Conservation (phyloP, 2,888 invertebrate genomes). For the Rhingia campestris region DNA sequence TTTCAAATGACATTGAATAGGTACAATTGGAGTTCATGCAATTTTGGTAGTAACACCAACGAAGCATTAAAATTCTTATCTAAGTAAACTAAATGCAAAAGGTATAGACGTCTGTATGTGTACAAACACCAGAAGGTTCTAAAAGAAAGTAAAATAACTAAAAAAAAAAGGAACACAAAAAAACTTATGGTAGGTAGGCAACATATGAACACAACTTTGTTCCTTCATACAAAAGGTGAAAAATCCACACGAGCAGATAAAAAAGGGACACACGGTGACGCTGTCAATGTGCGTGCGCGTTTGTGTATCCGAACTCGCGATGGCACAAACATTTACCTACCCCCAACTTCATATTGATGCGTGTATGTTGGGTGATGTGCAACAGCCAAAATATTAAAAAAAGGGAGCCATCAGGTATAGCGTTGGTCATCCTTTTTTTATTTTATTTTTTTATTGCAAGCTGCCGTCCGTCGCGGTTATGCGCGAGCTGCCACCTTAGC, state of each 20-base stretch:
- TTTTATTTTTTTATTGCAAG: conserved; percentile 31
- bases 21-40: too few species aligned
- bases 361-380: conserved; percentile 35
- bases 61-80: conserved; percentile 1
- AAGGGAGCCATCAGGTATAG: conserved; percentile 48
- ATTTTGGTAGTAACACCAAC: conserved; percentile 6
- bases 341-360: conserved; percentile 16
- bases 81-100: conserved; percentile 3
- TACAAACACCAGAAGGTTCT: conserved; percentile 31
- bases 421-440: conserved; percentile 16
- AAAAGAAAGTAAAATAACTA: conserved; percentile 29
- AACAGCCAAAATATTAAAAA: conserved; percentile 45
- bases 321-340: background rate
- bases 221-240: background rate
- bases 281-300: conserved; percentile 35
- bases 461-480: conserved; percentile 44
- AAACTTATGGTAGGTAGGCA: background rate
- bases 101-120: background rate
- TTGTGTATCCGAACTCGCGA: conserved; percentile 3
- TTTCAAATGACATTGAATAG: background rate
- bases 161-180: conserved; percentile 15
- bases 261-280: background rate
- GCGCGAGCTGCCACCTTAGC: conserved; percentile 42
- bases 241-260: background rate
- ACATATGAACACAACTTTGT: conserved; percentile 5